Evolutionary conservation across 1,140 invertebrate species (phyloP), one percentile per base, ranked within the genome.

Genomic region (Scaptomyza graminum): DNA sequence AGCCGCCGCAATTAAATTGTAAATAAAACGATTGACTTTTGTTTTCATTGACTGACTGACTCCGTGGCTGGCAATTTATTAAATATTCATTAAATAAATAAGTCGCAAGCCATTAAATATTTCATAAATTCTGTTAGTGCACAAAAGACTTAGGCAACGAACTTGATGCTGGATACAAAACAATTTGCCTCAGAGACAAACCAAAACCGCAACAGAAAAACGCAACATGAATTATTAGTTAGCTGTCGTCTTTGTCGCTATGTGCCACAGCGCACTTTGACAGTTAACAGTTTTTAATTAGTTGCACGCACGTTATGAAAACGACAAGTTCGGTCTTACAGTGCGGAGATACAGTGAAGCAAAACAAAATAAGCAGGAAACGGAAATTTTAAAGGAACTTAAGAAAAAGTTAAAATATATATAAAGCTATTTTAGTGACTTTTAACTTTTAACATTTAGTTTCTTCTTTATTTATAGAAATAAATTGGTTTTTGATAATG

Each of bases 61-160:
- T 79, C 8, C 8, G 0, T 83, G 57, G 56, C 63, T 78, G 79
- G 79, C 79, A 83, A 82, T 82, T 83, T 79, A 84, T 84, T 84
- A 79, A 84, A 79, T 69, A 76, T 76, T 64, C 76, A 83, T 84
- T 83, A 84, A 81, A 81, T 87, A 85, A 82, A 85, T 81, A 85
- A 87, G 80, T 87, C 78, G 78, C 57, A 59, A 56, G 60, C 60
- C 60, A 75, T 85, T 82, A 77, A 44, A 66, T 55, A 69, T 87
- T 87, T 76, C 64, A 87, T 78, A 85, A 87, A 85, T 78, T 81
- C 56, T 22, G 13, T 22, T n/a, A 31, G 28, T 39, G 1, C 28
- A 56, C 60, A 62, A 87, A 87, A 76, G 83, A 87, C 83, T 76
- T 66, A 43, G 65, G 62, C 79, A 74, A 44, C 79, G 60, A 88